Percentiles rank a stretch among this genome's conserved stretches.
Conservation (phyloP, 2,113 vertebrate species). For the Carassius gibelio region DNA sequence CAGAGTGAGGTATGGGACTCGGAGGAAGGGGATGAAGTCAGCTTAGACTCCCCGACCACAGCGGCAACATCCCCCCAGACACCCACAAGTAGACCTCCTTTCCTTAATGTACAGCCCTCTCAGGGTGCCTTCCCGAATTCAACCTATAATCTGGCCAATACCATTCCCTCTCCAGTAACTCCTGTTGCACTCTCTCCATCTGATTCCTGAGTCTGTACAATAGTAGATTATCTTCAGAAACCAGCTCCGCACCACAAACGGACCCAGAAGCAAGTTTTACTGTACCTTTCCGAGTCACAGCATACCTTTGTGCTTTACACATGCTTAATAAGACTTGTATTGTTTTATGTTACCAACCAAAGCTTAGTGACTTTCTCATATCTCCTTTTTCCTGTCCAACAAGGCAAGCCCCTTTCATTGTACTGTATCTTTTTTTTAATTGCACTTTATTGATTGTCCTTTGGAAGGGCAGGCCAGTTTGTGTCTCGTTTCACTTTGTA, state of each 20-base stretch:
- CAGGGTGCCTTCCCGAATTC: conserved; percentile 70
- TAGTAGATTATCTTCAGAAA: not conserved
- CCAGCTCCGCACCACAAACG: conserved; percentile 14
- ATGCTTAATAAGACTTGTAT: conserved; percentile 21
- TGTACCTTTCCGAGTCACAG: not conserved
- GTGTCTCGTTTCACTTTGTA: conserved; percentile 35
- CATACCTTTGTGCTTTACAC: conserved; percentile 40
- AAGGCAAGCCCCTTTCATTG: conserved; percentile 29
- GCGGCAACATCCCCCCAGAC: conserved; percentile 61
- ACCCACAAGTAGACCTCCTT: conserved; percentile 63
- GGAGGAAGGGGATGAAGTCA: conserved; percentile 86
- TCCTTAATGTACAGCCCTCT: conserved; percentile 68
- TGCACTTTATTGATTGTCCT: conserved; percentile 55
- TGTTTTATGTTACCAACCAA: conserved; percentile 43
- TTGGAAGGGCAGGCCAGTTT: conserved; percentile 42
- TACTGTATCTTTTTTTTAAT: conserved; percentile 44
- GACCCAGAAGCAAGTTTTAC: conserved; percentile 33
- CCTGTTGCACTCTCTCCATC: conserved; percentile 52
- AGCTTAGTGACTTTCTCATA: conserved; percentile 31
- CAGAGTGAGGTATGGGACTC: conserved; percentile 93
- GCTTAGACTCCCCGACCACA: conserved; percentile 76
- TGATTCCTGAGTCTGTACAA: conserved; percentile 58
- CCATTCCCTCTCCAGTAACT: conserved; percentile 66
- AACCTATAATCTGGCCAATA: conserved; percentile 74
- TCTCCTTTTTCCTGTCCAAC: not conserved